Conservation (phyloP, 2,113 vertebrate genomes). For the Engystomops pustulosus region DNA sequence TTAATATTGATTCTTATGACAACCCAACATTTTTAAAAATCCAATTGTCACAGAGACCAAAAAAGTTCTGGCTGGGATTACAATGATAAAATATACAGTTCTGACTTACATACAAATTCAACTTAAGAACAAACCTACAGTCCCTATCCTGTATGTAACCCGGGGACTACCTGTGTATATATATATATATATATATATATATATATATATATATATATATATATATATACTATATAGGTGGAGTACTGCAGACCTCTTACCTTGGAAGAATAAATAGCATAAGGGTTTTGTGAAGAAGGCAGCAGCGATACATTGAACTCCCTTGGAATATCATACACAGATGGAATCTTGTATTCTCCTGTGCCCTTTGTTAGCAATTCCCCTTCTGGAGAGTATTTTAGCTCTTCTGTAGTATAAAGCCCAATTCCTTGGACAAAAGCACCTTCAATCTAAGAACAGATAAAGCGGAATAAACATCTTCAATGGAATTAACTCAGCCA, state of each 20-base stretch:
- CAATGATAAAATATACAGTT: too few species aligned
- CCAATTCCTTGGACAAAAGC: constrained; percentile 84
- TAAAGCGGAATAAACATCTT: neutral
- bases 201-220: too few species aligned
- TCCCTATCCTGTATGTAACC: too few species aligned
- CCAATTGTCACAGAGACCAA: too few species aligned
- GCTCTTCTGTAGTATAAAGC: constrained; percentile 83
- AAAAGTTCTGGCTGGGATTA: too few species aligned
- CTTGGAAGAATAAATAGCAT: constrained; percentile 88
- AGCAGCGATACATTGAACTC: constrained; percentile 78
- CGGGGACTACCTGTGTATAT: too few species aligned
- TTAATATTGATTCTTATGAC: too few species aligned
- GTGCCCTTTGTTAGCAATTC: constrained; percentile 78
- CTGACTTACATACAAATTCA: too few species aligned
- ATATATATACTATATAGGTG: neutral
- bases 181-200: too few species aligned
- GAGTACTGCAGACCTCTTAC: constrained; percentile 64
- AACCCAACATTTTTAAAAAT: too few species aligned
- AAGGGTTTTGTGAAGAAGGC: constrained; percentile 71
- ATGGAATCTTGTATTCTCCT: constrained; percentile 83
- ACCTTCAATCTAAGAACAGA: constrained; percentile 80
- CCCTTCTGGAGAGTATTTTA: constrained; percentile 82
- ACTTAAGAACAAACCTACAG: too few species aligned
- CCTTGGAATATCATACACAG: constrained; percentile 80
- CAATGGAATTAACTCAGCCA: neutral